These are phyloP conservation scores for Drosophila guanche DNA, from an alignment of 1,140 invertebrate species.

Conservation along the genomic window DNA sequence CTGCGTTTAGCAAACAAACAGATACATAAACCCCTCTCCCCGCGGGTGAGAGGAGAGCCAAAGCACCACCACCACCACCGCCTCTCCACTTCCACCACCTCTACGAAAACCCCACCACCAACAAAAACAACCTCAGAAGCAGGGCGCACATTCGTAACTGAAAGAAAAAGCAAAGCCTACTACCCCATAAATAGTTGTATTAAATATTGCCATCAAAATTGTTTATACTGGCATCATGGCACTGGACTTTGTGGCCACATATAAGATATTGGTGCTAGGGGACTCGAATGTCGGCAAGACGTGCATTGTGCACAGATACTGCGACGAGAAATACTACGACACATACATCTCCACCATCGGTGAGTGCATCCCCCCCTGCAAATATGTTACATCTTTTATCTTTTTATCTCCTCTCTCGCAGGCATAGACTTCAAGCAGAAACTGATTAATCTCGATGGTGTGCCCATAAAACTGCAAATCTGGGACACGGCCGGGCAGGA, in stretches of 20 bases:
- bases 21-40: constrained; percentile 65
- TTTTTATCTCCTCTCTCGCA: constrained; percentile 71
- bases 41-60: constrained; percentile 40
- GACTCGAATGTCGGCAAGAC: constrained; percentile 97
- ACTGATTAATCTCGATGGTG: constrained; percentile 93
- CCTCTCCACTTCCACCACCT: constrained; percentile 31
- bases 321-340: constrained; percentile 95
- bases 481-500: constrained; percentile 89
- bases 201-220: constrained; percentile 15
- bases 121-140: constrained; percentile 26
- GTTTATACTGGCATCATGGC: constrained; percentile 85
- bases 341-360: constrained; percentile 96
- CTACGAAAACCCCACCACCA: constrained; percentile 33
- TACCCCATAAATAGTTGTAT: constrained; percentile 35
- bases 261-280: constrained; percentile 93
- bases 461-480: constrained; percentile 94
- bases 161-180: constrained; percentile 18
- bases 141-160: constrained; percentile 69
- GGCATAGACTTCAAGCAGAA: constrained; percentile 97
- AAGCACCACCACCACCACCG: constrained; percentile 52
- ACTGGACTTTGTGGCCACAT: constrained; percentile 92
- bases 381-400: constrained; percentile 1
- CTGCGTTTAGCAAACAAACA: constrained; percentile 67
- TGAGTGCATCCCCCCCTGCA: constrained; percentile 84
- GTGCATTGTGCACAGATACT: constrained; percentile 95